These are phyloP conservation scores for Pelvicachromis taeniatus DNA, from an alignment of 2,113 vertebrate genomes.

Conservation along the genomic window DNA sequence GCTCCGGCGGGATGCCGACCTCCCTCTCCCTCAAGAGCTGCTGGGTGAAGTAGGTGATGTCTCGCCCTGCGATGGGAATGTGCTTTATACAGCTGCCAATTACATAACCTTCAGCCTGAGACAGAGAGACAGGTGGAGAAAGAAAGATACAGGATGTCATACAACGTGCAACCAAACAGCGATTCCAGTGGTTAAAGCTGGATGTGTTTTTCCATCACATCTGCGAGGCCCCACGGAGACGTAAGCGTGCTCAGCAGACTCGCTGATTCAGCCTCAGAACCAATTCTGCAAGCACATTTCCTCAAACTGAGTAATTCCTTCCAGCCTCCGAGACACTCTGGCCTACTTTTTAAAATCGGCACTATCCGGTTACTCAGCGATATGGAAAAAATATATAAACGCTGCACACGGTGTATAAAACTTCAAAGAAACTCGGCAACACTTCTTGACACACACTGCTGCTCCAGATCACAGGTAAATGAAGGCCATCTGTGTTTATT, in stretches of 20 bases:
- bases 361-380: background rate
- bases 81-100: conserved; percentile 99
- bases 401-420: background rate
- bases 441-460: background rate
- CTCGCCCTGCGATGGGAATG: conserved; percentile 96
- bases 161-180: background rate
- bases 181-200: background rate
- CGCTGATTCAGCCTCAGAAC: conserved; percentile 25
- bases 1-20: conserved; percentile 97
- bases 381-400: background rate
- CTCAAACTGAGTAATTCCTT: conserved; percentile 6
- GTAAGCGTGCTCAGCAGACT: background rate
- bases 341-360: conserved; percentile 1
- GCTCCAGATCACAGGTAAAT: background rate
- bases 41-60: conserved; percentile 99
- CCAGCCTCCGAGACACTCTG: background rate
- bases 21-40: conserved; percentile 93
- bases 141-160: background rate
- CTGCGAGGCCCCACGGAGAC: background rate
- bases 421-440: background rate
- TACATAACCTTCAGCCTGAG: conserved; percentile 94
- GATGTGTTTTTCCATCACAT: background rate
- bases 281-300: conserved; percentile 34
- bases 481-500: background rate
- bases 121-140: background rate